Base-by-base conservation (phyloP, 2,797 vertebrate species). In the Kryptopterus vitreolus region DNA sequence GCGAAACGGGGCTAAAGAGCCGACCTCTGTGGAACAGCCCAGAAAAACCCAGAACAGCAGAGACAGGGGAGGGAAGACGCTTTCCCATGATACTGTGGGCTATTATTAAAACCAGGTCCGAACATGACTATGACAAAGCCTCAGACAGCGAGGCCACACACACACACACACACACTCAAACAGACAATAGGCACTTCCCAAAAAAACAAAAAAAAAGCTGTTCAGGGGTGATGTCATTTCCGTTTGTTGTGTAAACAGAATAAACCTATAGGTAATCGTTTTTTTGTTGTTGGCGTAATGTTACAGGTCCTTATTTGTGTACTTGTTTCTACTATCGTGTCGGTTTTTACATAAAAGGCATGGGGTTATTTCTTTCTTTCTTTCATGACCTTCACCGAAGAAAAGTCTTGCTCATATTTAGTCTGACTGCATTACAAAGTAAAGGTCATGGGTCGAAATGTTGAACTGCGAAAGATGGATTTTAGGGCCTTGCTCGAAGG, bases 1-100 rank as follows among this genome's bases (percentile, higher is more conserved):
- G 81, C 77, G 29, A 78, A 82, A 82, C 58, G 22, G 58, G 80
- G 75, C 80, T 82, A 82, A 82, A 82, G 76, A 62, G 70, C 46
- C 20, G 48, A 78, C 52, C 29, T 46, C 50, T 48, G 63, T 31
- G 26, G 70, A 82, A 72, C 75, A 77, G 58, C 66, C 33, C 48
- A 71, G 52, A 77, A 77, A 77, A 77, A 38, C 75, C 75, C 63
- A 76, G 80, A 69, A 81, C 79, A 81, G 73, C 55, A 48, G 74
- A 59, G 63, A 52, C 72, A 35, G 15, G 48, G 33, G 29, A 71
- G 18, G 35, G 66, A 65, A 63, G 24, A 74, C 13, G 8, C 22
- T 57, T 66, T 82, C 81, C 59, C 81, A 73, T 50, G 68, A 57
- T 77, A 78, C 52, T 10, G 0, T 52, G 52, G 20, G 38, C 59